These are phyloP conservation scores for Drosophila sechellia DNA, from an alignment of 1,140 invertebrate genomes.

Conservation along the genomic window DNA sequence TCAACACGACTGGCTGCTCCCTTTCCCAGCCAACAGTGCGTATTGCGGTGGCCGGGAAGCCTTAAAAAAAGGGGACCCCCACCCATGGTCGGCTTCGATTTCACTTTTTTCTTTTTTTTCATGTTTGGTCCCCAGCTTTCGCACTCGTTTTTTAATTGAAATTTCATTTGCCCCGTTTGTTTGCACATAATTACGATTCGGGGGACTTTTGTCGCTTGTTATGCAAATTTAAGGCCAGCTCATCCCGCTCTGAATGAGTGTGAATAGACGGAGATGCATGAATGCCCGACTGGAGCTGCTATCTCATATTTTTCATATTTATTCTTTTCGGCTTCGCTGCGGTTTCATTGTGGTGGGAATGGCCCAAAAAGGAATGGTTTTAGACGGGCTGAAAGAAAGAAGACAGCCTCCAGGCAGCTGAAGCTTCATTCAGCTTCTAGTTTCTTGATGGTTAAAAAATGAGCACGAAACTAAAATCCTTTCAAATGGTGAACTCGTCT, in stretches of 20 bases:
- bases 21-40: conserved; percentile 35
- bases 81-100: conserved; percentile 62
- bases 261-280: conserved; percentile 32
- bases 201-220: conserved; percentile 54
- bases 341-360: conserved; percentile 35
- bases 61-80: conserved; percentile 39
- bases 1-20: conserved; percentile 20
- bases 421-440: conserved; percentile 32
- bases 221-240: conserved; percentile 54
- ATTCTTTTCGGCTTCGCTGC: conserved; percentile 14
- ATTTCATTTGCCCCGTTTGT: conserved; percentile 76
- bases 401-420: conserved; percentile 27
- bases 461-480: conserved; percentile 34
- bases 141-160: conserved; percentile 66
- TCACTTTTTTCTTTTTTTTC: conserved; percentile 65
- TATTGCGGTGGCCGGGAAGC: conserved; percentile 48
- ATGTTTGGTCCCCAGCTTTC: not conserved
- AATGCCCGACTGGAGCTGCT: conserved; percentile 21
- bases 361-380: conserved; percentile 28
- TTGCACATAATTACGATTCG: conserved; percentile 74
- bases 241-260: conserved; percentile 29
- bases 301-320: conserved; percentile 12
- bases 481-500: conserved; percentile 31
- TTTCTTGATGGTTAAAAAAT: conserved; percentile 33
- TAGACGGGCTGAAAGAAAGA: conserved; percentile 29